Evolutionary conservation across 2,797 vertebrate genomes (phyloP), one percentile per base, ranked within the genome.

Genomic region (Sphaeramia orbicularis): DNA sequence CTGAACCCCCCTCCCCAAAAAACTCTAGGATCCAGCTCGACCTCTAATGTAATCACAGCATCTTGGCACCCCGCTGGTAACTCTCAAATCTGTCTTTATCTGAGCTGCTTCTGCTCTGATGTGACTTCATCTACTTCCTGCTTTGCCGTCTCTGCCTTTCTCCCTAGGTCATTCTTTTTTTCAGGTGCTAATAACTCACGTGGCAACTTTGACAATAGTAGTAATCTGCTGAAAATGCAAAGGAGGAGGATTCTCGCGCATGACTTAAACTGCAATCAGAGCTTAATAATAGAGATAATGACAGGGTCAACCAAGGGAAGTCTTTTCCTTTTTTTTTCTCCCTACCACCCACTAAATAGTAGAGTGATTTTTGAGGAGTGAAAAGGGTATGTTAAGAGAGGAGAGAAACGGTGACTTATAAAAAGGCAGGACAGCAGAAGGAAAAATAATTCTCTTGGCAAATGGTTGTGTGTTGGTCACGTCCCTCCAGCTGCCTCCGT

Each of bases 401-500:
- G 50, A 68, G 30, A 40, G 13, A 40, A 7, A 55, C 27, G 38
- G 12, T 27, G 24, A 6, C 24, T 3, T 27, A 27, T 27, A 59
- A 63, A 4, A n/a, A 55, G 19, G 57, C 24, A 59, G 50, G 65
- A 21, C 42, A 49, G 44, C 62, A 71, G 55, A 51, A 49, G 60
- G 59, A 65, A 49, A 36, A 16, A 48, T 11, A 52, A 48, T 63
- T 55, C 19, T 53, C 21, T 55, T 74, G 58, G 57, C 63, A 72
- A 81, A 76, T 36, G 47, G 48, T 51, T 70, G 30, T 71, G 30
- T 71, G 57, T 80, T 78, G 71, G 78, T 75, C 74, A 82, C 51
- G 41, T 76, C 11, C 48, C 71, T 79, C 30, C 60, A 49, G 66
- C 80, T 89, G 82, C 86, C 79, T 86, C 75, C 78, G 81, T 67